A percentile compares a stretch with the other conserved stretches of the same genome.
Conservation (phyloP, 2,113 vertebrate genomes). For the Brienomyrus brachyistius region DNA sequence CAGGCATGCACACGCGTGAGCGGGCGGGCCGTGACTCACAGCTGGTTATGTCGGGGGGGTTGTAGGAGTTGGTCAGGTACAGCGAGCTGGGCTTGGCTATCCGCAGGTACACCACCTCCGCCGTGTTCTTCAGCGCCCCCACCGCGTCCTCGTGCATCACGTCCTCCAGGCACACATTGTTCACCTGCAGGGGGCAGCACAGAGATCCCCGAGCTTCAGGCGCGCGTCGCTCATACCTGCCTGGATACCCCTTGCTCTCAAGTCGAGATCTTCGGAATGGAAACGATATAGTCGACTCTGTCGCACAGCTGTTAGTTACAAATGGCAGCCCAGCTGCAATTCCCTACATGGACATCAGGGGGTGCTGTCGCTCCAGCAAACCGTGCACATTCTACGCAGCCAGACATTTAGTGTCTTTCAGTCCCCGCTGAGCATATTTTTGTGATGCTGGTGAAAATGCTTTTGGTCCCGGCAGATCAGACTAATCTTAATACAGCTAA, state of each 20-base stretch:
- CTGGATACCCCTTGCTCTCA: too few relatives aligned
- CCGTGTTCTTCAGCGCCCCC: constrained; percentile 78
- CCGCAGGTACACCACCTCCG: constrained; percentile 81
- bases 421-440: background rate
- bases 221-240: background rate
- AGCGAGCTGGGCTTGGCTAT: constrained; percentile 75
- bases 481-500: background rate
- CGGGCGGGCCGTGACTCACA: constrained; percentile 51
- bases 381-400: background rate
- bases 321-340: background rate
- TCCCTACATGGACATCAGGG: background rate
- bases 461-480: background rate
- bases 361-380: background rate
- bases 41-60: constrained; percentile 80
- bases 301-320: background rate
- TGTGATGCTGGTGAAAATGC: background rate
- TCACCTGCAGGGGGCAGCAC: constrained; percentile 61
- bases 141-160: constrained; percentile 85
- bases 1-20: background rate
- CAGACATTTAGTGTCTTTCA: background rate
- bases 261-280: background rate
- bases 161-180: constrained; percentile 77
- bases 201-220: background rate
- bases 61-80: constrained; percentile 75
- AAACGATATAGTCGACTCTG: background rate